phyloP scores from a whole-genome alignment of 1,140 invertebrate genomes.

The Drosophila prosaltans region DNA sequence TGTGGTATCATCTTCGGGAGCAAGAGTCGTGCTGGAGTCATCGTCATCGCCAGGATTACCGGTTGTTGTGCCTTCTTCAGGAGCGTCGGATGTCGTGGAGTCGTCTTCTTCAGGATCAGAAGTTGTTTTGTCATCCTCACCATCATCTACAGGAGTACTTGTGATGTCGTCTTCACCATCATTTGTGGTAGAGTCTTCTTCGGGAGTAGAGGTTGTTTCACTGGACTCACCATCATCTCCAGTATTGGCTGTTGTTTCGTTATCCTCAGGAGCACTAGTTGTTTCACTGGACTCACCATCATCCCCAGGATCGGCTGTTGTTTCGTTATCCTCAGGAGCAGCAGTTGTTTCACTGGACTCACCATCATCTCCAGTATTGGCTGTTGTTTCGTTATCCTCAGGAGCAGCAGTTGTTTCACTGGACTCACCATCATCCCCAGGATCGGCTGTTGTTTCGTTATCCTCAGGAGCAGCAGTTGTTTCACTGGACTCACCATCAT shows the following conservation, averaged over 20 bases:
- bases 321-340: background rate
- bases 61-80: background rate
- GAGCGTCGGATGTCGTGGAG: background rate
- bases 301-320: background rate
- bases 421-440: background rate
- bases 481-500: background rate
- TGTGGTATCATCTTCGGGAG: background rate
- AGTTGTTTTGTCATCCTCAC: background rate
- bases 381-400: too few species aligned
- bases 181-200: slow-evolving; percentile 1
- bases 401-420: background rate
- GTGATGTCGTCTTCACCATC: background rate
- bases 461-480: background rate
- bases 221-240: background rate
- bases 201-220: slow-evolving; percentile 4
- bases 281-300: background rate
- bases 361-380: background rate
- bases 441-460: background rate
- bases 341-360: slow-evolving; percentile 11
- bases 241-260: background rate
- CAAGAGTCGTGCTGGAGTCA: background rate
- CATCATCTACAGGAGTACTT: too few species aligned
- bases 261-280: background rate
- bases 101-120: slow-evolving; percentile 1
- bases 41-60: background rate